A percentile compares a stretch with the other conserved stretches of the same genome.
Evolutionary conservation across 2,797 vertebrate genomes (phyloP).

Genomic region (Pelobates cultripes): DNA sequence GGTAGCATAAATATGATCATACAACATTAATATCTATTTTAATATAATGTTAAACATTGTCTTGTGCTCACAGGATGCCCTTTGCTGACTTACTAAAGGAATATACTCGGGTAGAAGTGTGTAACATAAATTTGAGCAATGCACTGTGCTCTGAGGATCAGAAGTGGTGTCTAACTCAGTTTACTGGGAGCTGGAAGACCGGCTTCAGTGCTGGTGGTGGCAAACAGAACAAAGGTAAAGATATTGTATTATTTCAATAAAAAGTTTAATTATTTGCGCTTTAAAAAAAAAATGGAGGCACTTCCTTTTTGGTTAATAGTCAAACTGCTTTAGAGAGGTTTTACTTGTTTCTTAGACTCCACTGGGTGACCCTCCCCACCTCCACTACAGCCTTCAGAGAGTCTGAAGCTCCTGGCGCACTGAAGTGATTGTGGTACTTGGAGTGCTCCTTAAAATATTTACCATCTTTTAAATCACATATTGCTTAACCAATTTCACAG

Average conservation of each 20-base stretch:
- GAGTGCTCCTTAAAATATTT: too few relatives aligned
- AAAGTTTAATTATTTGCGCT: too few relatives aligned
- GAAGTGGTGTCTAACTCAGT: constrained; percentile 81
- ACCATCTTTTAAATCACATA: too few relatives aligned
- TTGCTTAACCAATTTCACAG: too few relatives aligned
- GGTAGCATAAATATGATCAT: too few relatives aligned
- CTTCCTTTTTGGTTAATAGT: too few relatives aligned
- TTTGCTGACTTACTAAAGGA: constrained; percentile 81
- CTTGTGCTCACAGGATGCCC: constrained; percentile 80
- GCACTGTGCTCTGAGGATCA: constrained; percentile 70
- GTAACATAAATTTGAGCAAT: constrained; percentile 83
- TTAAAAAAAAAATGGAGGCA: not conserved
- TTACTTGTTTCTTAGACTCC: too few relatives aligned
- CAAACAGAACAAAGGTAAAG: constrained; percentile 75
- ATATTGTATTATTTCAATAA: not conserved
- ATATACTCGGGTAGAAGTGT: constrained; percentile 85
- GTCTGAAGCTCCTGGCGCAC: too few relatives aligned
- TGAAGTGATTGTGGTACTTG: too few relatives aligned
- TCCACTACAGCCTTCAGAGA: not conserved
- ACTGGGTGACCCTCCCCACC: too few relatives aligned
- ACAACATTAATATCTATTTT: not conserved
- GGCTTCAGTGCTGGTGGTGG: constrained; percentile 83
- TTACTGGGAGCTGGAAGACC: constrained; percentile 77
- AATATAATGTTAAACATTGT: not conserved
- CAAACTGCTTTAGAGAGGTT: too few relatives aligned